Percentiles rank a stretch among this genome's conserved stretches.
These are phyloP conservation scores for Crypturellus undulatus DNA, from an alignment of 2,113 vertebrate genomes.

Conservation along the genomic window DNA sequence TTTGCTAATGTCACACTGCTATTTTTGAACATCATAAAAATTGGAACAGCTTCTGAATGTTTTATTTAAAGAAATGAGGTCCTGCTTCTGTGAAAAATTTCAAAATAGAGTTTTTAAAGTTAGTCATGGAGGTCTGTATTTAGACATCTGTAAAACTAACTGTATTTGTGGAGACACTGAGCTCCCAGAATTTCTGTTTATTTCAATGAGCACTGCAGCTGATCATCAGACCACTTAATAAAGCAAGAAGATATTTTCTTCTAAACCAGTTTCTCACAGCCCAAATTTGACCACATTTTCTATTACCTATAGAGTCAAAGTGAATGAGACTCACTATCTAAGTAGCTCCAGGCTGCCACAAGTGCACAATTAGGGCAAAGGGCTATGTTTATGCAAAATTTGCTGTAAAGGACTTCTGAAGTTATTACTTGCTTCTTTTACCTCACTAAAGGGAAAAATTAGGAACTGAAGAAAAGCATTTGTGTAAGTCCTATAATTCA, in stretches of 20 bases:
- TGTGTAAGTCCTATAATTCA: not conserved
- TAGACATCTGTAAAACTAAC: not conserved
- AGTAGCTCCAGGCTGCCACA: not conserved
- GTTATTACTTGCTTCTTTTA: not conserved
- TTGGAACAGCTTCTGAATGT: not conserved
- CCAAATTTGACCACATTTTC: not conserved
- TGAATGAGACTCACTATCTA: not conserved
- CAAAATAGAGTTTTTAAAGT: not conserved
- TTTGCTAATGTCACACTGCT: not conserved
- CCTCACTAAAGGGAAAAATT: not conserved
- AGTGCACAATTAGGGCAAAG: not conserved
- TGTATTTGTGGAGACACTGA: not conserved
- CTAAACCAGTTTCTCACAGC: not conserved
- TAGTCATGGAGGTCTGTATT: not conserved
- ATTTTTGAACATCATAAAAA: not conserved
- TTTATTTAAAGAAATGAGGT: conserved; percentile 31
- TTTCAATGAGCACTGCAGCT: not conserved
- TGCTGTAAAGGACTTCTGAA: not conserved
- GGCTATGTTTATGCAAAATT: fast-evolving
- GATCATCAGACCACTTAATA: not conserved
- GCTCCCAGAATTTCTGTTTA: not conserved
- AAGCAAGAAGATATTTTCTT: not conserved
- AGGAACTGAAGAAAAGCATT: not conserved
- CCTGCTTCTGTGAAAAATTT: not conserved
- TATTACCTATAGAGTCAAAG: not conserved